These are phyloP conservation scores for Drosophila lini DNA, from an alignment of 1,140 invertebrate genomes.

Conservation along the genomic window DNA sequence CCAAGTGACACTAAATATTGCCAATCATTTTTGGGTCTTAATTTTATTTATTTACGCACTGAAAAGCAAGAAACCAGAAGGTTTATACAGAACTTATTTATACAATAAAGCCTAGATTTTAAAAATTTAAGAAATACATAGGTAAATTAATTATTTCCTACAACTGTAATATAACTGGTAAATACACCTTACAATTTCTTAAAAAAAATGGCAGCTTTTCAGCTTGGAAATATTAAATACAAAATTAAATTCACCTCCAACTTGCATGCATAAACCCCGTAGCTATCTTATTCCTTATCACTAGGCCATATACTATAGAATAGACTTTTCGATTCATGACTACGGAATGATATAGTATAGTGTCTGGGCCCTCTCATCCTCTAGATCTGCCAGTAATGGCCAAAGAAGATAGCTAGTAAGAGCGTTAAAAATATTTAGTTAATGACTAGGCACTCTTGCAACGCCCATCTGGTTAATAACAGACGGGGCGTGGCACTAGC, in stretches of 20 bases:
- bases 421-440: conserved; percentile 64
- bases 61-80: background rate
- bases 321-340: conserved; percentile 20
- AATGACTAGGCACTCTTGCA: conserved; percentile 49
- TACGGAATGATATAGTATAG: background rate
- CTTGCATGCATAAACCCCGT: background rate
- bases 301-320: conserved; percentile 6
- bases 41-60: background rate
- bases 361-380: conserved; percentile 10
- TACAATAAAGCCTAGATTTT: background rate
- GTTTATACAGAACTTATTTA: background rate
- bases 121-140: background rate
- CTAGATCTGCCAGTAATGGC: conserved; percentile 35
- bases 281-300: conserved; percentile 15
- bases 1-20: conserved; percentile 10
- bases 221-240: background rate
- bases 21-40: conserved; percentile 26
- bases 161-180: background rate
- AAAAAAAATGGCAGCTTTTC: too few relatives aligned
- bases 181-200: background rate
- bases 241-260: background rate
- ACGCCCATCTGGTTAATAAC: conserved; percentile 5
- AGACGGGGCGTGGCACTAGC: conserved; percentile 43
- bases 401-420: conserved; percentile 21
- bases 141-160: background rate